Evolutionary conservation across 2,113 vertebrate genomes (phyloP).

Genomic region (Eonycteris spelaea): DNA sequence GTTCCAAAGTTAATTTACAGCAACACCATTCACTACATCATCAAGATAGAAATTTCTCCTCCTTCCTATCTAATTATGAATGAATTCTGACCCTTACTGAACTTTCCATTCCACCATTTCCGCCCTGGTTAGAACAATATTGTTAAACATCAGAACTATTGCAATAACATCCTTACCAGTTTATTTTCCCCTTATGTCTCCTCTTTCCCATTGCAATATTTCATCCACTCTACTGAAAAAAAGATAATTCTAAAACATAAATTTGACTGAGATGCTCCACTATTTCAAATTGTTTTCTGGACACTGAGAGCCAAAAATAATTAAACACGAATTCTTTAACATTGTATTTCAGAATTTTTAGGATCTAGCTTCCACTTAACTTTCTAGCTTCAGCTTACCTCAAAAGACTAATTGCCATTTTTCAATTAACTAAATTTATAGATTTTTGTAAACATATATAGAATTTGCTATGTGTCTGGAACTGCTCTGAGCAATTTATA

Average conservation of each 20-base stretch:
- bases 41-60: background rate
- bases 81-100: background rate
- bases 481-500: background rate
- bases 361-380: background rate
- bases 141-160: background rate
- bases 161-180: background rate
- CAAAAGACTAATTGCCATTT: background rate
- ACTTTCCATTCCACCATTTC: background rate
- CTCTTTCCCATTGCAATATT: background rate
- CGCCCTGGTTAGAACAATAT: background rate
- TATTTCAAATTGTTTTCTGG: background rate
- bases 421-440: background rate
- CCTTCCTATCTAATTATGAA: background rate
- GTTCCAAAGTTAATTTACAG: background rate
- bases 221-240: background rate
- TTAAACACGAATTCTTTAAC: background rate
- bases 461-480: background rate
- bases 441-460: background rate
- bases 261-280: background rate
- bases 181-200: background rate
- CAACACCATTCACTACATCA: background rate
- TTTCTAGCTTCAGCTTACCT: background rate
- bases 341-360: background rate
- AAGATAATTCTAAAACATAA: background rate
- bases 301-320: background rate